These are phyloP conservation scores for Rhodinocichla rosea DNA, from an alignment of 2,113 vertebrate species.

Conservation along the genomic window DNA sequence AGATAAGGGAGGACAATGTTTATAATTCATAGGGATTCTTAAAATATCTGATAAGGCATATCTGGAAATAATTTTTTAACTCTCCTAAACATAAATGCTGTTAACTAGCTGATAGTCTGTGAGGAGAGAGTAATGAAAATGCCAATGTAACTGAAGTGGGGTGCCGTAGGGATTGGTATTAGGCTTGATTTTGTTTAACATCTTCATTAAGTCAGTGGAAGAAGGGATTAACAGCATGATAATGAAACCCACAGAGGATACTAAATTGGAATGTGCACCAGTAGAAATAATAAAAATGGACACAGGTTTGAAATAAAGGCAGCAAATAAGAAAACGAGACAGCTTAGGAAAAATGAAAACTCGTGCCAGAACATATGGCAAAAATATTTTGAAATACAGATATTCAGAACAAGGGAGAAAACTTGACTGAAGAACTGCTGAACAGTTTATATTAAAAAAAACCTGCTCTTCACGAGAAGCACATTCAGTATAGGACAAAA, in stretches of 20 bases:
- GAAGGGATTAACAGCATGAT: conserved; percentile 52
- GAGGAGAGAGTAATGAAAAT: conserved; percentile 46
- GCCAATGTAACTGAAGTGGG: not conserved
- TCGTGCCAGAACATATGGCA: not conserved
- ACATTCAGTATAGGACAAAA: not conserved
- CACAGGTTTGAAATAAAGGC: conserved; percentile 13
- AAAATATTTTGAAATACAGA: conserved; percentile 24
- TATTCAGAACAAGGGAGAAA: not conserved
- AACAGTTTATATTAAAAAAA: not conserved
- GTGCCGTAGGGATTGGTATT: conserved; percentile 28
- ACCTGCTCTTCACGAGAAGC: not conserved
- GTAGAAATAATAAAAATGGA: conserved; percentile 39
- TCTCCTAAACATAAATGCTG: conserved; percentile 4
- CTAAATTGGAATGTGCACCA: conserved; percentile 23
- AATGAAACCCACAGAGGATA: conserved; percentile 58
- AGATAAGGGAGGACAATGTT: not conserved
- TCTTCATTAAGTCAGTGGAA: conserved; percentile 62
- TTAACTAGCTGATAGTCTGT: conserved; percentile 16
- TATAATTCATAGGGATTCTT: not conserved
- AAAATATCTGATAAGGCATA: not conserved
- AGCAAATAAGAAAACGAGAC: conserved; percentile 9
- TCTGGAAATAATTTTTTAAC: conserved; percentile 23
- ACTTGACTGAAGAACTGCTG: not conserved
- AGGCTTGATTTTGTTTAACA: conserved; percentile 63
- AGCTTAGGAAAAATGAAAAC: not conserved